Percentiles rank a stretch among this genome's conserved stretches.
Conservation (phyloP, 2,797 vertebrate species). For the Girardinus metallicus region DNA sequence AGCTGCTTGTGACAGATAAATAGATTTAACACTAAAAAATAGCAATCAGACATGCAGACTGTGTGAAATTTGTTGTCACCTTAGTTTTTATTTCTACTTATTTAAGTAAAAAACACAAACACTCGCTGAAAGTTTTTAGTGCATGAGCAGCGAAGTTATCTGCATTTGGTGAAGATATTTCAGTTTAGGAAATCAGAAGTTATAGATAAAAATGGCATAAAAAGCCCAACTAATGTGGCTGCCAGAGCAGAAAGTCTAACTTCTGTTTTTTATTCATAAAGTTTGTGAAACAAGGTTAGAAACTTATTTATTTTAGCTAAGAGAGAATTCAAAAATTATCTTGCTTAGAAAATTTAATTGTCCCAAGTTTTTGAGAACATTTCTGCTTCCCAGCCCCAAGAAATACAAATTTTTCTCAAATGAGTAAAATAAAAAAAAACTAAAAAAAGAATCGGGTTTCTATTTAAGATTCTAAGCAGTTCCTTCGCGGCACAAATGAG, state of each 20-base stretch:
- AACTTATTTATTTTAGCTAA: not conserved
- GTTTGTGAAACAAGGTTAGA: not conserved
- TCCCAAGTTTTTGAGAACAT: not conserved
- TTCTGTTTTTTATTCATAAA: not conserved
- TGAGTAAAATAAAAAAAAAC: no score
- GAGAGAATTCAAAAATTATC: not conserved
- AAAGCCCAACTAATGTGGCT: not conserved
- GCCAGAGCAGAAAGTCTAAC: not conserved
- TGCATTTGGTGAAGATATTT: not conserved
- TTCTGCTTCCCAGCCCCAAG: not conserved
- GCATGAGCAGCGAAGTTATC: not conserved
- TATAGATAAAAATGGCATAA: not conserved
- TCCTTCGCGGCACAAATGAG: not conserved
- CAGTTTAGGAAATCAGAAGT: not conserved
- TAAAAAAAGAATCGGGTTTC: not conserved
- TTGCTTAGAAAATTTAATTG: not conserved
- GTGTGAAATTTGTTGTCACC: not conserved
- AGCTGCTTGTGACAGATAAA: not conserved
- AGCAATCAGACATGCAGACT: not conserved
- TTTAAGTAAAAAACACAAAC: not conserved
- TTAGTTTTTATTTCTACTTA: conserved; percentile 3
- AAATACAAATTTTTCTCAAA: not conserved
- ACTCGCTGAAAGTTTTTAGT: not conserved
- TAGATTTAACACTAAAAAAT: not conserved
- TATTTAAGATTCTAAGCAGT: not conserved